Percentiles rank a stretch among this genome's conserved stretches.
phyloP scores from a whole-genome alignment of 2,888 invertebrate species.

The Ferdinandea cuprea region DNA sequence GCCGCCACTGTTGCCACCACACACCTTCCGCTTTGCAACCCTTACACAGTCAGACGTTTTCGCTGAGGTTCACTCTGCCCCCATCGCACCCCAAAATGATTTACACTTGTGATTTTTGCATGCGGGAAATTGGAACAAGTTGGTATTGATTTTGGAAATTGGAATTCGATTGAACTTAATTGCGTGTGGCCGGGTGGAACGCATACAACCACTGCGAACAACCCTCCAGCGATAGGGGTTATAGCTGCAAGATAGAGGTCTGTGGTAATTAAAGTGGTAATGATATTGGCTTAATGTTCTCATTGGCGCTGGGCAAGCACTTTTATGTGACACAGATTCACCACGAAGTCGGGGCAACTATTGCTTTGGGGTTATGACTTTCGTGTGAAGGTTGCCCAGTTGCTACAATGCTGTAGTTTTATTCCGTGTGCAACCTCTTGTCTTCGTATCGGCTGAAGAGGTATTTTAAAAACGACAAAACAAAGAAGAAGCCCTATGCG shows the following conservation, averaged over 20 bases:
- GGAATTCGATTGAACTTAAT: conserved; percentile 48
- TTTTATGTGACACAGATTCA: conserved; percentile 59
- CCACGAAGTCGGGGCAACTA: neutral
- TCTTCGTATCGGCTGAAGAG: conserved; percentile 1
- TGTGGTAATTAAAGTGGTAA: conserved; percentile 64
- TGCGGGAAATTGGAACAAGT: conserved; percentile 29
- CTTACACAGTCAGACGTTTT: neutral
- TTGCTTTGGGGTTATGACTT: conserved; percentile 8
- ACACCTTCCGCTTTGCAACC: conserved; percentile 2
- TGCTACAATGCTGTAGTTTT: conserved; percentile 9
- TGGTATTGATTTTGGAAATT: conserved; percentile 36
- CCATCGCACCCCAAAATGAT: neutral
- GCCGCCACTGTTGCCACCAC: neutral
- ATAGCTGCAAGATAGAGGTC: conserved; percentile 42
- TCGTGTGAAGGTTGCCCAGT: conserved; percentile 49
- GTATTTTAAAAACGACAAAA: neutral
- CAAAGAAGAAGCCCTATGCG: conserved; percentile 24
- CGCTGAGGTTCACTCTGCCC: neutral
- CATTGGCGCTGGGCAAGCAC: conserved; percentile 17
- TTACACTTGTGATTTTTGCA: conserved; percentile 49
- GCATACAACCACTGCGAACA: too few species aligned
- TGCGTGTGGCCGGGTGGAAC: neutral
- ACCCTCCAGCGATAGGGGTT: conserved; percentile 20
- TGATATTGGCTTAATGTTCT: conserved; percentile 66
- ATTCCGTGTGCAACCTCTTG: neutral